A percentile compares a stretch with the other conserved stretches of the same genome.
Evolutionary conservation across 2,113 vertebrate species (phyloP).

Genomic region (Poeciliopsis retropinna): DNA sequence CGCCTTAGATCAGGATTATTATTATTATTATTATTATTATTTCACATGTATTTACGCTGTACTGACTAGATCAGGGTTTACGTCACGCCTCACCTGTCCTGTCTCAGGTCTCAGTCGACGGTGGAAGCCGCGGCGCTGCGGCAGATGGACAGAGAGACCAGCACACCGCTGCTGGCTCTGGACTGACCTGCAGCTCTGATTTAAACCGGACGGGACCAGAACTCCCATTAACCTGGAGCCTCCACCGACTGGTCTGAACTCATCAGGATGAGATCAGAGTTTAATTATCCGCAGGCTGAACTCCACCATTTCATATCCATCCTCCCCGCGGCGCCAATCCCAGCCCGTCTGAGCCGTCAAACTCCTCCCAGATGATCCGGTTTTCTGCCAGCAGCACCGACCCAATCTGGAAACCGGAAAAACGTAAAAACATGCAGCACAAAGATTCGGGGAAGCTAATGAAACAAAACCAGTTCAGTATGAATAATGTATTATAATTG

Average conservation of each 20-base stretch:
- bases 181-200: constrained; percentile 51
- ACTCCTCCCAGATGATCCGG: constrained; percentile 39
- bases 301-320: too few relatives aligned
- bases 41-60: too few relatives aligned
- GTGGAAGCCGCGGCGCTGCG: constrained; percentile 63
- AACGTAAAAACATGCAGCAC: too few relatives aligned
- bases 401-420: neutral
- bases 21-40: too few relatives aligned
- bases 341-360: constrained; percentile 53
- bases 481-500: too few relatives aligned
- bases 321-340: neutral
- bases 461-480: neutral
- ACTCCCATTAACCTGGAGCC: neutral
- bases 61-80: too few relatives aligned
- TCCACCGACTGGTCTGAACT: too few relatives aligned
- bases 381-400: constrained; percentile 2
- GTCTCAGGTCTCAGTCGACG: constrained; percentile 70
- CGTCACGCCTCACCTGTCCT: neutral
- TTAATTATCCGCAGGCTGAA: neutral
- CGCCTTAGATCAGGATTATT: too few relatives aligned
- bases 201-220: neutral
- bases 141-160: constrained; percentile 65
- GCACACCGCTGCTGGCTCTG: constrained; percentile 67
- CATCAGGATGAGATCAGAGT: neutral
- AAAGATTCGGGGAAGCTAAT: neutral